Conservation (phyloP, 2,113 vertebrate species). For the Malaclemys terrapin region DNA sequence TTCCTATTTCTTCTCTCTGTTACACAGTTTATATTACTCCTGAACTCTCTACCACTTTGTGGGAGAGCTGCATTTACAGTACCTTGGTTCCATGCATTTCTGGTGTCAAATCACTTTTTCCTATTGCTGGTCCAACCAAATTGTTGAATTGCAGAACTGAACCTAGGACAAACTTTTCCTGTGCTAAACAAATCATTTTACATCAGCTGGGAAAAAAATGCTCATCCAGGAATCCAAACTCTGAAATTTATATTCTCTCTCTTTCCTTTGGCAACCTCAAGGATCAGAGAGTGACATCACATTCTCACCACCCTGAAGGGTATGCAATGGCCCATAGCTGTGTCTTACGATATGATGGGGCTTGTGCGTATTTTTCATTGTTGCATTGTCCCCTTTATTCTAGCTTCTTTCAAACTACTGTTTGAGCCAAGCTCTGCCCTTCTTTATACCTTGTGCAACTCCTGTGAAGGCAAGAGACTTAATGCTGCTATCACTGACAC, state of each 20-base stretch:
- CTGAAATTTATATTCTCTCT: background rate
- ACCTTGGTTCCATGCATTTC: background rate
- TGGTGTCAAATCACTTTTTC: background rate
- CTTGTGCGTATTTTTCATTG: background rate
- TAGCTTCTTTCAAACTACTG: background rate
- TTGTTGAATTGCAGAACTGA: background rate
- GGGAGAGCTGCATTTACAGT: background rate
- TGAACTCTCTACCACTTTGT: background rate
- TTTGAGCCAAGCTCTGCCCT: background rate
- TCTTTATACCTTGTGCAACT: background rate
- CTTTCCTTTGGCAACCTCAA: background rate
- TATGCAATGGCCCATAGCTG: background rate
- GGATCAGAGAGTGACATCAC: background rate
- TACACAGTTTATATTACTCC: background rate
- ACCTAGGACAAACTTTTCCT: background rate
- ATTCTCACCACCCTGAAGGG: background rate
- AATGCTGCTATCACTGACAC: background rate
- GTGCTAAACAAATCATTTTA: background rate
- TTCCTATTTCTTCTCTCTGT: background rate
- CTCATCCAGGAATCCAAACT: background rate
- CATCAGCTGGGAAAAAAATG: background rate
- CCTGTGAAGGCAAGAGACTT: background rate
- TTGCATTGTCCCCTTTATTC: background rate
- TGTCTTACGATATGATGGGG: rapidly evolving
- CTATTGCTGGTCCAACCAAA: background rate